These are phyloP conservation scores for Scelioninae gen. 1 DNA, from an alignment of 2,888 invertebrate genomes.

Conservation along the genomic window DNA sequence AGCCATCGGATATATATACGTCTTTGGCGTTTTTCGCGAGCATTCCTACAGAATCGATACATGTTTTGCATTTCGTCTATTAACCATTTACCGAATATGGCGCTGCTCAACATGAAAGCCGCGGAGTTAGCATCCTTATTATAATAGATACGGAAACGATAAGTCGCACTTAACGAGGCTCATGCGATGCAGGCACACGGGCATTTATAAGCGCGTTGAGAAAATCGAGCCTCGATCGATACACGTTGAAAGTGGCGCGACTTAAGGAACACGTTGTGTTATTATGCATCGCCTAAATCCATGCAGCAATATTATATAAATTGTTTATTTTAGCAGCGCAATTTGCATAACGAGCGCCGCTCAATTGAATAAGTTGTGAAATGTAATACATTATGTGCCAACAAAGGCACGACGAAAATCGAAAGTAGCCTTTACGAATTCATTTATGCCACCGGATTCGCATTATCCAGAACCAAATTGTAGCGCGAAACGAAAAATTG, in stretches of 20 bases:
- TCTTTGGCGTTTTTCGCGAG: constrained; percentile 40
- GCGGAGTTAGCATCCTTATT: constrained; percentile 74
- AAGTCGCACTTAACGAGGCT: constrained; percentile 72
- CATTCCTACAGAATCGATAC: constrained; percentile 54
- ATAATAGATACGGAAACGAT: constrained; percentile 78
- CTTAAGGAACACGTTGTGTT: constrained; percentile 36
- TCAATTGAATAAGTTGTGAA: constrained; percentile 60
- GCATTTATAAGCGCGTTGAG: constrained; percentile 60
- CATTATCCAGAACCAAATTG: constrained; percentile 32
- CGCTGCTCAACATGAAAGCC: constrained; percentile 63
- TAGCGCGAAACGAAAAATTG: constrained; percentile 22
- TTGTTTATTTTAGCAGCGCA: constrained; percentile 57
- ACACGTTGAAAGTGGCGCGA: constrained; percentile 37
- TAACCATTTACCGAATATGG: constrained; percentile 71
- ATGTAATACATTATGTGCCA: constrained; percentile 53
- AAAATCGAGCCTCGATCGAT: constrained; percentile 64
- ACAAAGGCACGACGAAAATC: constrained; percentile 54
- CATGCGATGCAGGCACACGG: constrained; percentile 57
- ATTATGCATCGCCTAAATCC: constrained; percentile 62
- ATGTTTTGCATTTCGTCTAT: constrained; percentile 68
- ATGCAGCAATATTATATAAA: constrained; percentile 51
- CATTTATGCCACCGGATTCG: constrained; percentile 57
- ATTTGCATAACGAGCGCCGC: constrained; percentile 56
- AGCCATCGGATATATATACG: constrained; percentile 64
- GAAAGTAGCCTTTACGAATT: constrained; percentile 58